Evolutionary conservation across 1,140 invertebrate species (phyloP).

Genomic region (Sitophilus oryzae): DNA sequence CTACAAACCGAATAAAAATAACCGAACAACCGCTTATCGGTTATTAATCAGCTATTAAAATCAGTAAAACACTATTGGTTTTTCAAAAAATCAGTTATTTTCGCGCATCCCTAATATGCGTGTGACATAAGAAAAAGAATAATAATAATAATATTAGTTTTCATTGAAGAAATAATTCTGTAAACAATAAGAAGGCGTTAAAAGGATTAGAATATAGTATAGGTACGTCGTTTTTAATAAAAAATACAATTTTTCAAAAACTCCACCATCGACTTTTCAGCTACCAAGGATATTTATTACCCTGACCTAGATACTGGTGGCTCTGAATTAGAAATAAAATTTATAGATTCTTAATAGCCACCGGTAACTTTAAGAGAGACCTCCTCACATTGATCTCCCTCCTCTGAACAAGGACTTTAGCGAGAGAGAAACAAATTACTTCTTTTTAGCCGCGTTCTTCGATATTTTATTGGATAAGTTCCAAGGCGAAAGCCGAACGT

Average conservation of each 20-base stretch:
- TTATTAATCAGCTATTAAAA: too few species aligned
- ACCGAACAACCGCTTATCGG: too few species aligned
- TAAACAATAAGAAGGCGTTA: not conserved
- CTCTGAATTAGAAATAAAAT: not conserved
- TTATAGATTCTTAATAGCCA: not conserved
- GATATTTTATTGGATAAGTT: not conserved
- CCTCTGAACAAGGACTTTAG: not conserved
- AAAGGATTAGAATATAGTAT: too few species aligned
- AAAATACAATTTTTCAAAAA: not conserved
- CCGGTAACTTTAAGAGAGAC: not conserved
- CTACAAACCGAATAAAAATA: too few species aligned
- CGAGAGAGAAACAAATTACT: not conserved
- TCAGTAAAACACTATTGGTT: too few species aligned
- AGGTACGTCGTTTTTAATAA: too few species aligned
- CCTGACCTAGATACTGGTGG: not conserved
- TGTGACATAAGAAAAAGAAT: not conserved
- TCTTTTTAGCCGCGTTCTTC: not conserved
- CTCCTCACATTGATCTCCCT: not conserved
- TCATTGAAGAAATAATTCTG: not conserved
- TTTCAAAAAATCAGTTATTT: too few species aligned
- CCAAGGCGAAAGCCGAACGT: not conserved
- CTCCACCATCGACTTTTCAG: not conserved
- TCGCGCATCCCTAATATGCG: too few species aligned
- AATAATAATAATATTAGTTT: not conserved
- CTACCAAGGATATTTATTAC: not conserved